These are phyloP conservation scores for Oostethus manadensis DNA, from an alignment of 2,113 vertebrate genomes.

Conservation along the genomic window DNA sequence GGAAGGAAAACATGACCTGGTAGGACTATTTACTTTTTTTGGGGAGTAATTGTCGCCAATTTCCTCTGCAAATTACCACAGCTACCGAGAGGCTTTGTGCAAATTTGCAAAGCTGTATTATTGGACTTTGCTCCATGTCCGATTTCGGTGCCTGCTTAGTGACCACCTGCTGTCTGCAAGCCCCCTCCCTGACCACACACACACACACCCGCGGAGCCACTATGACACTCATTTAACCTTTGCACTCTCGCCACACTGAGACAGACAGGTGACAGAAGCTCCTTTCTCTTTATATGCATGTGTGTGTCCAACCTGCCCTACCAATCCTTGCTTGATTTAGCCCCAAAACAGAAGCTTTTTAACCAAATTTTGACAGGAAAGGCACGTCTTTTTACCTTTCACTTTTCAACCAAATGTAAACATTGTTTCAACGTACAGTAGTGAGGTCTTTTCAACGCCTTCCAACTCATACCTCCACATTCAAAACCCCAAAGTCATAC, in stretches of 20 bases:
- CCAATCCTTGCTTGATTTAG: too few relatives aligned
- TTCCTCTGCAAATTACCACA: conserved; percentile 31
- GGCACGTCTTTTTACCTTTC: too few relatives aligned
- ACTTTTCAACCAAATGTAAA: too few relatives aligned
- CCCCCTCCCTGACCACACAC: conserved; percentile 41
- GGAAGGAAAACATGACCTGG: conserved; percentile 26
- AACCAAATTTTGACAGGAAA: too few relatives aligned
- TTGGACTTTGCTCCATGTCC: neutral
- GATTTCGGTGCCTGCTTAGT: neutral
- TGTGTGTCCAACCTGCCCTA: conserved; percentile 16
- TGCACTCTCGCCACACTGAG: conserved; percentile 26
- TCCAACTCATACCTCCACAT: too few relatives aligned
- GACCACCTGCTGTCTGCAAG: conserved; percentile 57
- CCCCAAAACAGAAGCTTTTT: too few relatives aligned
- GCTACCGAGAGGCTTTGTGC: conserved; percentile 5
- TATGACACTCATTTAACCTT: conserved; percentile 50
- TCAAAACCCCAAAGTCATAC: too few relatives aligned
- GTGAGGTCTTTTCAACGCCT: too few relatives aligned
- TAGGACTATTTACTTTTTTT: conserved; percentile 34
- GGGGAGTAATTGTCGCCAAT: conserved; percentile 25
- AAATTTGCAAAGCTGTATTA: neutral
- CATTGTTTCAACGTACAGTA: too few relatives aligned
- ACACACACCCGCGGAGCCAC: conserved; percentile 46
- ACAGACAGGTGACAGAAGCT: conserved; percentile 53
- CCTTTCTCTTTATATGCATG: conserved; percentile 8